Percentiles rank a stretch among this genome's conserved stretches.
Evolutionary conservation across 2,888 invertebrate species (phyloP).

Genomic region (Amphimallon solstitiale): DNA sequence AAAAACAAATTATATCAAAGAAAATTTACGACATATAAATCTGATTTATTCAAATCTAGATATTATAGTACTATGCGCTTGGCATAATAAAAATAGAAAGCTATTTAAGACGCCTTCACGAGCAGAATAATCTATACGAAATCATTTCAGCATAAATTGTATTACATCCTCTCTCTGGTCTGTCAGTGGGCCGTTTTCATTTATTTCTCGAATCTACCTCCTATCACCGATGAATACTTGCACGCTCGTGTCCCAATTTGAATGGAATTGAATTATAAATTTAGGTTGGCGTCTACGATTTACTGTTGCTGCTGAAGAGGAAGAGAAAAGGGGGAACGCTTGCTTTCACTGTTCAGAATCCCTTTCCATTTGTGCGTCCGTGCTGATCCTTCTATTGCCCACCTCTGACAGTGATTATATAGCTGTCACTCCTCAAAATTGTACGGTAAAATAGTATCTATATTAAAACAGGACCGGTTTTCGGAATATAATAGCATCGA

Average conservation of each 20-base stretch:
- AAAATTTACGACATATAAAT: no score
- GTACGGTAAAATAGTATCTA: slow-evolving; percentile 23
- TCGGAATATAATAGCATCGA: no score
- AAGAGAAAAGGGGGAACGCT: no score
- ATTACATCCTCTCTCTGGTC: no score
- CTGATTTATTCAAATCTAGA: neutral
- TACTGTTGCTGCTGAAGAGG: neutral
- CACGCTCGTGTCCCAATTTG: neutral
- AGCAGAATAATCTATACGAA: neutral
- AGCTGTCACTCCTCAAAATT: slow-evolving; percentile 28
- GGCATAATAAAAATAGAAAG: neutral
- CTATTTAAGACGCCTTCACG: neutral
- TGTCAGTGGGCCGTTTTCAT: no score
- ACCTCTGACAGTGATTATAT: slow-evolving; percentile 26
- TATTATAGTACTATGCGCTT: neutral
- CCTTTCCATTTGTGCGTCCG: neutral
- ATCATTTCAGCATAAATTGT: no score
- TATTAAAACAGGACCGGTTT: slow-evolving; percentile 19
- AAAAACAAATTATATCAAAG: no score
- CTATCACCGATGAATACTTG: neutral
- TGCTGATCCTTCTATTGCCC: slow-evolving; percentile 8
- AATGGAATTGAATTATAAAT: slow-evolving; percentile 17
- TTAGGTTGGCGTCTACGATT: slow-evolving; percentile 13
- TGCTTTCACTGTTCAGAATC: no score
- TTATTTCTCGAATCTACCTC: neutral